phyloP scores from a whole-genome alignment of 2,113 vertebrate genomes.

The Microcebus murinus region DNA sequence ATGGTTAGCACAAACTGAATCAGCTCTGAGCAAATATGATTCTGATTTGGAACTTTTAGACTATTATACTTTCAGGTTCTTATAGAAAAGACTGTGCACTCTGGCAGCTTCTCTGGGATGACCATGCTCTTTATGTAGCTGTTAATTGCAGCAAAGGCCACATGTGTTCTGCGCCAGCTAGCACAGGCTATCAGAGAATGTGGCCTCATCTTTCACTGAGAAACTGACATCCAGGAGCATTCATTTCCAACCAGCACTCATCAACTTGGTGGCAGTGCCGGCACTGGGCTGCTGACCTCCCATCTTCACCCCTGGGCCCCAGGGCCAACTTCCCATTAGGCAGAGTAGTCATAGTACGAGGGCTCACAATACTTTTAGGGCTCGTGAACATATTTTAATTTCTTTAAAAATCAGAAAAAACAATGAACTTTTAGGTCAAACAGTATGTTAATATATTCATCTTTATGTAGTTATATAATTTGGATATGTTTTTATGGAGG shows the following conservation, averaged over 20 bases:
- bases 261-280: no score
- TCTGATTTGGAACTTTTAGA: background rate
- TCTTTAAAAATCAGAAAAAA: slow-evolving; percentile 1
- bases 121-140: background rate
- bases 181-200: background rate
- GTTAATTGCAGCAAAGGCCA: background rate
- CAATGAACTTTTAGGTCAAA: background rate
- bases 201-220: background rate
- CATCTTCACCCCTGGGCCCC: background rate
- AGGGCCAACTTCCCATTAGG: background rate
- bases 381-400: background rate
- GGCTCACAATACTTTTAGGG: background rate
- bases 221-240: background rate
- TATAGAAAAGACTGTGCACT: background rate
- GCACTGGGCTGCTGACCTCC: accelerated
- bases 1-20: background rate
- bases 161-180: accelerated
- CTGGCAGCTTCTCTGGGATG: background rate
- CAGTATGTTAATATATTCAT: background rate
- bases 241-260: background rate
- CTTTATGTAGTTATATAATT: background rate
- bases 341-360: background rate
- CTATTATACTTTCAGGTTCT: background rate
- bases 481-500: background rate
- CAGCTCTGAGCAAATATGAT: background rate